Evolutionary conservation across 92 coral and sea anemone species (phyloP), one percentile per base, ranked within the genome.

Genomic region (Metridium senile): DNA sequence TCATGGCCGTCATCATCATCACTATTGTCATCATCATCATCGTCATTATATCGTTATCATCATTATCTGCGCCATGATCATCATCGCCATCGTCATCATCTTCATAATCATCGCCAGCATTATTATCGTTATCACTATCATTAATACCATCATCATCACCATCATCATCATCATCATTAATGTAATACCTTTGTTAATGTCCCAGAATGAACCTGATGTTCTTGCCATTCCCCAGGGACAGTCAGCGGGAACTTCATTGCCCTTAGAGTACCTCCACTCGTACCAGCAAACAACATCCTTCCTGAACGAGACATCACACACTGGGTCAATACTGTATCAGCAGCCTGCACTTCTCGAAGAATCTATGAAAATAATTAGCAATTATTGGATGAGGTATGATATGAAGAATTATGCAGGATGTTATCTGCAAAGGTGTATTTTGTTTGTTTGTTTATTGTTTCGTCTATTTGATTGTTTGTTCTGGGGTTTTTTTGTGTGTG

Each of bases 141-240:
- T 22, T 9, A 22, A 4, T 22, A 58, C 34, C 23, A 39, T 39
- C 49, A 39, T 39, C 49, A 39, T 39, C 49, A 39, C 49, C 49
- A 39, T 39, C n/a, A 39, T 39, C 49, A 39, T 39, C 49, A n/a
- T n/a, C n/a, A n/a, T n/a, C n/a, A n/a, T n/a, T n/a, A n/a, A n/a
- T n/a, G n/a, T n/a, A n/a, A n/a, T n/a, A n/a, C n/a, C 97, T 95
- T 95, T 29, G 87, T 95, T 64, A 95, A 82, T 19, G 97, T 77
- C 62, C 96, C 92, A 29, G 99, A 84, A 75, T 95, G 99, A 49
- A 91, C 99, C 63, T 92, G 97, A 73, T 92, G 99, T 59, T 95
- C 99, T 70, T 95, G 99, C 97, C 99, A 95, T 80, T 95, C 99
- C 22, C 99, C 99, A 13, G 99, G 99, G 21, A 95, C 99, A 19